These are phyloP conservation scores for Uria lomvia DNA, from an alignment of 2,113 vertebrate genomes.

Conservation along the genomic window DNA sequence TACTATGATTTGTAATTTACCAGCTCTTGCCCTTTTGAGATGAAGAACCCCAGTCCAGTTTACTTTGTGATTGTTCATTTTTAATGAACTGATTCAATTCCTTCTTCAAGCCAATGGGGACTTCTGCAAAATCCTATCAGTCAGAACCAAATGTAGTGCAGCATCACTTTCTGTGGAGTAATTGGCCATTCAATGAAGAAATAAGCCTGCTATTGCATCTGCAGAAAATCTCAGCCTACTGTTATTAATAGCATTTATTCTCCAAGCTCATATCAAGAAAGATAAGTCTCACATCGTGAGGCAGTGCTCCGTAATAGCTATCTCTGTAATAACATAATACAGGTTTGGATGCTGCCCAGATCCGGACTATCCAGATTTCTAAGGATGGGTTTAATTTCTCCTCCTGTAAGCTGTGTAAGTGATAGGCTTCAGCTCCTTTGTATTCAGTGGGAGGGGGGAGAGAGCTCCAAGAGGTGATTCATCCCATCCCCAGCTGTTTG, in stretches of 20 bases:
- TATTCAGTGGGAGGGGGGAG: neutral
- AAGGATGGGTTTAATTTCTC: constrained; percentile 13
- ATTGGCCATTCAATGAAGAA: neutral
- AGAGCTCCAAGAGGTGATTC: neutral
- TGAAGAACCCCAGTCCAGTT: neutral
- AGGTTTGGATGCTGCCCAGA: neutral
- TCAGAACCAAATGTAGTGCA: neutral
- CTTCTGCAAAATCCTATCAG: neutral
- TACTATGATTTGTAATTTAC: neutral
- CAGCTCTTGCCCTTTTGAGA: neutral
- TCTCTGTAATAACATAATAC: neutral
- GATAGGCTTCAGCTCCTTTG: neutral
- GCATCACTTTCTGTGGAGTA: neutral
- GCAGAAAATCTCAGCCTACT: neutral
- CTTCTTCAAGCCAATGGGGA: neutral
- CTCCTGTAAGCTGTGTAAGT: neutral
- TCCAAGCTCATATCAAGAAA: neutral
- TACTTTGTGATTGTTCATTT: neutral
- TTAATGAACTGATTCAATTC: neutral
- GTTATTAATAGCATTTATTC: constrained; percentile 34
- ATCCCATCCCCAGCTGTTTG: neutral
- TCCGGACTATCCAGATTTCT: neutral
- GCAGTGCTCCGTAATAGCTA: neutral
- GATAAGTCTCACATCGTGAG: neutral
- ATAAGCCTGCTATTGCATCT: neutral